These are phyloP conservation scores for Nipponacmea schrenckii DNA, from an alignment of 2,888 invertebrate species.

Conservation along the genomic window DNA sequence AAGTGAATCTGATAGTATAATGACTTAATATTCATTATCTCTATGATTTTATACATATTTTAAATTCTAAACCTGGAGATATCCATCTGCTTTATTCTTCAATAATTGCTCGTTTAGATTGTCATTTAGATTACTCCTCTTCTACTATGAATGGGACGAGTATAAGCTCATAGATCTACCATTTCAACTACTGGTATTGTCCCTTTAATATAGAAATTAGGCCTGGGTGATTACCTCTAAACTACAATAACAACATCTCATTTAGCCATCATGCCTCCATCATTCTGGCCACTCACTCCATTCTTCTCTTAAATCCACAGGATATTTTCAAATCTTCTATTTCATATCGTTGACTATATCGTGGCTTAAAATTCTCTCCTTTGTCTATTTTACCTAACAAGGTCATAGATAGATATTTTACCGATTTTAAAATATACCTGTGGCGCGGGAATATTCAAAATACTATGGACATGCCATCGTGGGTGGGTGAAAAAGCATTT, in stretches of 20 bases:
- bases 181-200: neutral
- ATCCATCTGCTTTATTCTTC: neutral
- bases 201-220: neutral
- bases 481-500: neutral
- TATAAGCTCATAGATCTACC: neutral
- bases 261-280: neutral
- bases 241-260: neutral
- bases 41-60: too few species aligned
- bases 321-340: neutral
- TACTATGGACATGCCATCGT: conserved; percentile 4
- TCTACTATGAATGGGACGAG: neutral
- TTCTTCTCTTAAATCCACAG: neutral
- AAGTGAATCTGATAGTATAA: too few species aligned
- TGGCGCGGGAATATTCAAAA: neutral
- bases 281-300: too few species aligned
- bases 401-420: conserved; percentile 1
- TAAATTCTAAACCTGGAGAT: too few species aligned
- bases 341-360: neutral
- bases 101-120: conserved; percentile 6
- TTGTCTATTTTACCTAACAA: neutral
- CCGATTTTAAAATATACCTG: neutral
- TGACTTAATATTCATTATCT: too few species aligned
- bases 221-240: neutral
- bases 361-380: neutral
- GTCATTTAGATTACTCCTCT: neutral